Conservation (phyloP, 2,888 invertebrate species). For the Drosophila koepferae region DNA sequence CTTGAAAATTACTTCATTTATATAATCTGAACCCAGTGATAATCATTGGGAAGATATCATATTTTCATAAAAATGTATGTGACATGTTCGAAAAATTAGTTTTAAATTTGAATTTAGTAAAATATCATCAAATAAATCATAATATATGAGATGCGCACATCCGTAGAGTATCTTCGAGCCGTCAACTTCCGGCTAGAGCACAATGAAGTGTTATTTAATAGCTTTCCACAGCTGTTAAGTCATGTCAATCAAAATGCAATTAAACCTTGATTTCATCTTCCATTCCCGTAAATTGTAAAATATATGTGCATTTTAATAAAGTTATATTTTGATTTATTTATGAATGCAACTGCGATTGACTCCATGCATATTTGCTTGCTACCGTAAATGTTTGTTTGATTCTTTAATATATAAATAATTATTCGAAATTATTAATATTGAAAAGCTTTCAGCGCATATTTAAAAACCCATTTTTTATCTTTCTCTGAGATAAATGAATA, state of each 20-base stretch:
- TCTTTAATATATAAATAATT: not conserved
- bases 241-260: slow-evolving; percentile 4
- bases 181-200: not conserved
- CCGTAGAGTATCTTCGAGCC: not conserved
- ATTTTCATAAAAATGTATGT: not conserved
- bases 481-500: not conserved
- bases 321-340: not conserved
- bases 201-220: not conserved
- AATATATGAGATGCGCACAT: too few species aligned
- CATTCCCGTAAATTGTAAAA: not conserved
- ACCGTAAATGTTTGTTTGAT: not conserved
- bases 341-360: not conserved
- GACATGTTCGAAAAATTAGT: not conserved
- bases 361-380: not conserved
- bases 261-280: not conserved
- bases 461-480: not conserved
- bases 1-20: not conserved
- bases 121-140: too few species aligned
- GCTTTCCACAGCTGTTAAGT: not conserved
- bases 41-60: not conserved
- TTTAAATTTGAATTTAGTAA: too few species aligned
- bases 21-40: not conserved
- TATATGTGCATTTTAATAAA: slow-evolving; percentile 21
- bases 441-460: not conserved
- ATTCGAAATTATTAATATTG: not conserved